Conservation (phyloP, 2,113 vertebrate species). For the Pteropus alecto region DNA sequence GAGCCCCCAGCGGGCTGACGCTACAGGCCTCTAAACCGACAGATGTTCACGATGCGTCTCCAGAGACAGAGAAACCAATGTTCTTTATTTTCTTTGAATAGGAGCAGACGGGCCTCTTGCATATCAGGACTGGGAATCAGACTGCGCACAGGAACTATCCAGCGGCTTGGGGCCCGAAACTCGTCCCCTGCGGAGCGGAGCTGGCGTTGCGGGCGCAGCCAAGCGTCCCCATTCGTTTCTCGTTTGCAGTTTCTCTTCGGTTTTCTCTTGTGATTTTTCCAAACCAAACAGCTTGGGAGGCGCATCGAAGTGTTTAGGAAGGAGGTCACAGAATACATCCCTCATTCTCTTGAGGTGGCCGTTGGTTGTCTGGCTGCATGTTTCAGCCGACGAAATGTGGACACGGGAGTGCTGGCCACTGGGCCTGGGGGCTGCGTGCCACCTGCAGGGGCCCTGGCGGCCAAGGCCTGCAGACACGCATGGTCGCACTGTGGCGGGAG, state of each 20-base stretch:
- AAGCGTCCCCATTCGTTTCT: not conserved
- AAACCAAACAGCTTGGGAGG: not conserved
- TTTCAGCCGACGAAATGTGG: not conserved
- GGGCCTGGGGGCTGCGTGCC: not conserved
- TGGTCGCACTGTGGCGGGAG: accelerated
- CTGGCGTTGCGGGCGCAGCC: accelerated
- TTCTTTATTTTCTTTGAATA: not conserved
- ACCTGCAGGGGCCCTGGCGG: not conserved
- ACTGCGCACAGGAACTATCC: not conserved
- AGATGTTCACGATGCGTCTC: accelerated
- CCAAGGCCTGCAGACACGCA: accelerated
- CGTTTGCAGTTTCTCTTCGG: not conserved
- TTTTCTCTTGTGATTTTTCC: not conserved
- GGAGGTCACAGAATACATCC: not conserved
- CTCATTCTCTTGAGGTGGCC: not conserved
- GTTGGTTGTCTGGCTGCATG: accelerated
- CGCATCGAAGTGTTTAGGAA: not conserved
- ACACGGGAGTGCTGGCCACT: accelerated
- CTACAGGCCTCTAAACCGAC: accelerated
- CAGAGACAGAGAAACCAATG: not conserved
- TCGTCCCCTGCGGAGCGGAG: accelerated
- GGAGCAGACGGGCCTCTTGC: not conserved
- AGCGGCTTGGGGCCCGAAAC: not conserved
- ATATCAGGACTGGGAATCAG: not conserved
- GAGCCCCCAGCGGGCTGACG: not conserved